Conservation (phyloP, 2,113 vertebrate genomes). For the Trichechus manatus region DNA sequence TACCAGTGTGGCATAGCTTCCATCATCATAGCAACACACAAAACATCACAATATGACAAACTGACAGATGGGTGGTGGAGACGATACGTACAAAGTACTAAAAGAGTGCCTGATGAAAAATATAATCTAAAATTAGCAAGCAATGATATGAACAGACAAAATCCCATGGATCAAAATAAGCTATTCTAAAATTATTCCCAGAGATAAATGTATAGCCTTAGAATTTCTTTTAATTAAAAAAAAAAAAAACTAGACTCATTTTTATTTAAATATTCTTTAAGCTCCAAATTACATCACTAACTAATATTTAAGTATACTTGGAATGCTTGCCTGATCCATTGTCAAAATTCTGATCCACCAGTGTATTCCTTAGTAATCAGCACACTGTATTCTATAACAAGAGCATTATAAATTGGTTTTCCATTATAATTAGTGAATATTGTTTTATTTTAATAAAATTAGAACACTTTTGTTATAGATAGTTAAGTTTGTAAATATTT, state of each 20-base stretch:
- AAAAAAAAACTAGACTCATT: not conserved
- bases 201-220: not conserved
- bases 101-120: not conserved
- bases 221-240: not conserved
- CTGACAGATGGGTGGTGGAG: no score
- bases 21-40: no score
- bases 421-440: not conserved
- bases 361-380: not conserved
- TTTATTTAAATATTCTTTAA: not conserved
- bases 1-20: no score
- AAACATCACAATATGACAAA: no score
- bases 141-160: not conserved
- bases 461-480: not conserved
- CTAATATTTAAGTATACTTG: constrained; percentile 1
- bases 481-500: not conserved
- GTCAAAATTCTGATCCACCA: not conserved
- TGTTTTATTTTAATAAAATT: constrained; percentile 29
- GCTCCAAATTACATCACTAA: not conserved
- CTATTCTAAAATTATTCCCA: not conserved
- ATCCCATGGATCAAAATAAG: not conserved
- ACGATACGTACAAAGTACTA: not conserved
- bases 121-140: not conserved
- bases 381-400: not conserved
- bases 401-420: not conserved
- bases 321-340: not conserved